Evolutionary conservation across 30 jellyfish, hydroid and myxozoan genomes (phyloP), one percentile per base, ranked within the genome.

Genomic region (Pelagia noctiluca): DNA sequence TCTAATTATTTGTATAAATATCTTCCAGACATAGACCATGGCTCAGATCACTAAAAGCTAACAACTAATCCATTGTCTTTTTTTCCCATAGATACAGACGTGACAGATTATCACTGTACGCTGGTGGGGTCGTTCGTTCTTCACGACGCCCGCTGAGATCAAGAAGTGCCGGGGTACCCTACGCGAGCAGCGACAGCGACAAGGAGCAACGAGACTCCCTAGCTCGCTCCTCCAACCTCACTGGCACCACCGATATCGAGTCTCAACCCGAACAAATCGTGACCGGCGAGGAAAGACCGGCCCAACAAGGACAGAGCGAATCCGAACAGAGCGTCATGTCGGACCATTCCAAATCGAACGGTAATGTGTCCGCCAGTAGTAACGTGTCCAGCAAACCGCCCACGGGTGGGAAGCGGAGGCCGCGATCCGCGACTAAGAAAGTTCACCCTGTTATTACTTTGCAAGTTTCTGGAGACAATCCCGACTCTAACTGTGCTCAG

Each of bases 51-150:
- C n/a, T n/a, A n/a, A n/a, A n/a, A n/a, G n/a, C n/a, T n/a, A n/a
- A n/a, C n/a, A n/a, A 66, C 13, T 25, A 61, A 10, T 8, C 8
- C 32, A 10, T 5, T 22, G 21, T 12, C 18, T 71, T 71, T 37
- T 37, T 13, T 19, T 1, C 57, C 67, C 18, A 24, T 50, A 86
- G 96, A 38, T 86, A 86, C 47, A 53, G 87, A 64, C 72, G 96
- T 23, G 96, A 86, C 75, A 47, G 96, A 66, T 86, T 71, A 18
- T 86, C 96, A 16, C 79, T 86, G 13, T 86, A 86, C 72, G 88
- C 96, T 19, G 96, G 96, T 3, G 96, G 96, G 23, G 78, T 86
- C 7, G 96, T 86, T 38, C 80, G 96, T 26, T 63, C 48, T 25
- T 76, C 80, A 10, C 74, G 92, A 16, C 54, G 92, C 26, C 62